Evolutionary conservation across 1,140 invertebrate species (phyloP), one percentile per base, ranked within the genome.

Genomic region (Oncopodura yosiiana): DNA sequence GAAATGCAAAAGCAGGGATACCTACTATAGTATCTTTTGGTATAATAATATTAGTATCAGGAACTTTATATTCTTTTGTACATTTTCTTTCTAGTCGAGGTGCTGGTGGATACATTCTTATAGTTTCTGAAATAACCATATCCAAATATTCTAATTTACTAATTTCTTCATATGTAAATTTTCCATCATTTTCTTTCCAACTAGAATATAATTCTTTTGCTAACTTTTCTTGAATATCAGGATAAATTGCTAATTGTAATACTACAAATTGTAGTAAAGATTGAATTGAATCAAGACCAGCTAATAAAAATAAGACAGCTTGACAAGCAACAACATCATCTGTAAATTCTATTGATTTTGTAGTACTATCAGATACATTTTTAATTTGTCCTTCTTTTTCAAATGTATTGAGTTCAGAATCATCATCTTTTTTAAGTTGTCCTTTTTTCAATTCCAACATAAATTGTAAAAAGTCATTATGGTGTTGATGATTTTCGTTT

Each of bases 281-380:
- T 2, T 80, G 76, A 0, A 81, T 81, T 0, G 83, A 83, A 60
- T 85, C 83, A 65, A 80, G 83, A 14, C 82, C 82, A 34, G 81
- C 82, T 12, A 81, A 61, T 60, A 81, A 78, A 60, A 83, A 81
- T 0, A 69, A 44, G 9, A 68, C 34, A 6, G 55, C 34, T 38
- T 69, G 56, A 38, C 45, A 37, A 11, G 55, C 12, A 12, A 63
- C 51, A 11, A n/a, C n/a, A 5, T 45, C 43, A 26, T 63, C 61
- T 42, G 42, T 43, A 3, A 49, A 23, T 30, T 19, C 32, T 11
- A 30, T 27, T 24, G 45, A 36, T 51, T 48, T 61, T 34, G 12
- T 42, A 16, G 42, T 53, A 23, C 12, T n/a, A n/a, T n/a, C n/a
- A n/a, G n/a, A n/a, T n/a, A n/a, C n/a, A n/a, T n/a, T n/a, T n/a